These are phyloP conservation scores for Drosophila emarginata DNA, from an alignment of 2,888 invertebrate genomes.

Conservation along the genomic window DNA sequence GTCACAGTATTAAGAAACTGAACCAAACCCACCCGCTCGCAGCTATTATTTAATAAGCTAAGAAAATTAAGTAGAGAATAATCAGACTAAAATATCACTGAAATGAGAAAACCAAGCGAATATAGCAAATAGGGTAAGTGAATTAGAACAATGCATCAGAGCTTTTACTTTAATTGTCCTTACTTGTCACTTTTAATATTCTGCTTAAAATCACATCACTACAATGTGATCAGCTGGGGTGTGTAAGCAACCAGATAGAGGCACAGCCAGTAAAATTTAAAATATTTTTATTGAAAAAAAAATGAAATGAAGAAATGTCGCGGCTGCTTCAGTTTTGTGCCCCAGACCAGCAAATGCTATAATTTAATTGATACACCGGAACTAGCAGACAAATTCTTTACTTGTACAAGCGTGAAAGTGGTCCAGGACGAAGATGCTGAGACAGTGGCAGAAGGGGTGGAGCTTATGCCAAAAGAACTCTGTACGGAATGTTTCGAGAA, in stretches of 20 bases:
- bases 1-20: too few species aligned
- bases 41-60: too few species aligned
- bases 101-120: too few species aligned
- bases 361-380: conserved; percentile 52
- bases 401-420: conserved; percentile 60
- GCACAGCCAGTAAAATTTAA: conserved; percentile 5
- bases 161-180: conserved; percentile 5
- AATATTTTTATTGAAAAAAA: background rate
- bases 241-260: conserved; percentile 7
- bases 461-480: conserved; percentile 47
- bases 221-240: background rate
- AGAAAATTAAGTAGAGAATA: too few species aligned
- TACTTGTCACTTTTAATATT: background rate
- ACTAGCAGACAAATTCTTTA: conserved; percentile 63
- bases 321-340: conserved; percentile 43
- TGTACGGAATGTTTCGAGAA: conserved; percentile 48
- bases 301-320: conserved; percentile 49
- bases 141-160: background rate
- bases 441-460: conserved; percentile 7
- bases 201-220: background rate
- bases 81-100: too few species aligned
- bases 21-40: too few species aligned
- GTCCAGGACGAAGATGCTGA: conserved; percentile 19
- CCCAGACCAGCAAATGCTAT: conserved; percentile 19
- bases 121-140: too few species aligned